phyloP scores from a whole-genome alignment of 2,888 invertebrate species.

The Chloromyia formosa region DNA sequence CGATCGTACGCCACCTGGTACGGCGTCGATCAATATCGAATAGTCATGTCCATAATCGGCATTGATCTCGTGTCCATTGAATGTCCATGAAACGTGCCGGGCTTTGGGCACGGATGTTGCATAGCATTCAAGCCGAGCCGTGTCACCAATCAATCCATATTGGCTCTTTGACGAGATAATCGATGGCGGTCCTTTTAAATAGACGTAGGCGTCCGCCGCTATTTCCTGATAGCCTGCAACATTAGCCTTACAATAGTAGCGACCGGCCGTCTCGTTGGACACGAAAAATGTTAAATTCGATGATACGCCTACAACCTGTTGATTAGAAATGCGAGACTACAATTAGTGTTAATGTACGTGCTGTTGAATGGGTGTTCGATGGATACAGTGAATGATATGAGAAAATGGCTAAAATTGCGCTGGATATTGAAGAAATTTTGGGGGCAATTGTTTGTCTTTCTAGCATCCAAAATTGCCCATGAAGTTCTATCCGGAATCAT shows the following conservation, averaged over 20 bases:
- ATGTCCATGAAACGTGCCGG: slow-evolving; percentile 86
- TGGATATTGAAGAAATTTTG: too few species aligned
- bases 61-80: slow-evolving; percentile 84
- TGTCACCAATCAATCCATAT: slow-evolving; percentile 83
- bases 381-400: too few species aligned
- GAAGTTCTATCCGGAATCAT: too few species aligned
- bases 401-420: too few species aligned
- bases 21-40: slow-evolving; percentile 77
- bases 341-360: slow-evolving; percentile 38
- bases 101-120: slow-evolving; percentile 91
- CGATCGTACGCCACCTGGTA: slow-evolving; percentile 83
- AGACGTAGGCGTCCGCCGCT: slow-evolving; percentile 80
- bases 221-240: slow-evolving; percentile 88
- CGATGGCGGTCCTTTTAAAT: slow-evolving; percentile 82
- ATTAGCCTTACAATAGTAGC: slow-evolving; percentile 88
- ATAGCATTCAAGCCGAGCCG: slow-evolving; percentile 86
- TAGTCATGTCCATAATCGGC: slow-evolving; percentile 76
- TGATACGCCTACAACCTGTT: slow-evolving; percentile 75
- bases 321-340: slow-evolving; percentile 46
- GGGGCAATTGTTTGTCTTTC: too few species aligned
- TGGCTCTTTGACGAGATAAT: slow-evolving; percentile 84
- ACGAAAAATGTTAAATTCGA: slow-evolving; percentile 82
- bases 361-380: neutral
- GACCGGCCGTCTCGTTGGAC: slow-evolving; percentile 82
- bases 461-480: too few species aligned